A percentile compares a stretch with the other conserved stretches of the same genome.
These are phyloP conservation scores for Cepaea hortensis DNA, from an alignment of 2,888 invertebrate genomes.

Conservation along the genomic window DNA sequence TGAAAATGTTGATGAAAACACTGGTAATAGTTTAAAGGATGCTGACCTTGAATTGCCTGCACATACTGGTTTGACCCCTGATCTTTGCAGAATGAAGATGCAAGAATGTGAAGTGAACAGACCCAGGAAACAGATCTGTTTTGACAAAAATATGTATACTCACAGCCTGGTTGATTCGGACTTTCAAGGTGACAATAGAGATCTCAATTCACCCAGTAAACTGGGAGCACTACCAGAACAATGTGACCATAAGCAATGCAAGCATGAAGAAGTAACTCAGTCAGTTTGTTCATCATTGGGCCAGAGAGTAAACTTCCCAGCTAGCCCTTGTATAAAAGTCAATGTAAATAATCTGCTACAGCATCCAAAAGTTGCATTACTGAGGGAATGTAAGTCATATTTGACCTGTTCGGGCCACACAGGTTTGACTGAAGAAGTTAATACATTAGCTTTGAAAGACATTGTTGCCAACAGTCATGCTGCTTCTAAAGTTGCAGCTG, in stretches of 20 bases:
- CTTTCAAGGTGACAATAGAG: background rate
- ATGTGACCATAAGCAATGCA: background rate
- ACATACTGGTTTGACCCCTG: conserved; percentile 39
- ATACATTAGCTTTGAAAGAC: conserved; percentile 9
- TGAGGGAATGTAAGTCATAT: conserved; percentile 10
- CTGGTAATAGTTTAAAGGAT: background rate
- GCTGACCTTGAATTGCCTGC: background rate
- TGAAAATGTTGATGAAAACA: background rate
- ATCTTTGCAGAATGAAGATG: conserved; percentile 22
- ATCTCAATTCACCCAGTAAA: background rate
- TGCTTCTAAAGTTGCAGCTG: background rate
- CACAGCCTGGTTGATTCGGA: conserved; percentile 8
- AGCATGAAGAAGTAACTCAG: background rate
- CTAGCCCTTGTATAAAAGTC: background rate
- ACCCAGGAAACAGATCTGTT: conserved; percentile 18
- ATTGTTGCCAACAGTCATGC: background rate
- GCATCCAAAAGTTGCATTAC: conserved; percentile 33
- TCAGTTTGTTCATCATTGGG: background rate
- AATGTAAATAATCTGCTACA: background rate
- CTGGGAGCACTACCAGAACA: background rate
- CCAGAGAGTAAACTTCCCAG: background rate
- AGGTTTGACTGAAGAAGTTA: conserved; percentile 33
- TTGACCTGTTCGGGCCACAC: background rate
- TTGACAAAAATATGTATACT: conserved; percentile 4
- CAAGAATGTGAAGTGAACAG: background rate